These are phyloP conservation scores for Paratrypauchen microcephalus DNA, from an alignment of 2,797 vertebrate genomes.

Conservation along the genomic window DNA sequence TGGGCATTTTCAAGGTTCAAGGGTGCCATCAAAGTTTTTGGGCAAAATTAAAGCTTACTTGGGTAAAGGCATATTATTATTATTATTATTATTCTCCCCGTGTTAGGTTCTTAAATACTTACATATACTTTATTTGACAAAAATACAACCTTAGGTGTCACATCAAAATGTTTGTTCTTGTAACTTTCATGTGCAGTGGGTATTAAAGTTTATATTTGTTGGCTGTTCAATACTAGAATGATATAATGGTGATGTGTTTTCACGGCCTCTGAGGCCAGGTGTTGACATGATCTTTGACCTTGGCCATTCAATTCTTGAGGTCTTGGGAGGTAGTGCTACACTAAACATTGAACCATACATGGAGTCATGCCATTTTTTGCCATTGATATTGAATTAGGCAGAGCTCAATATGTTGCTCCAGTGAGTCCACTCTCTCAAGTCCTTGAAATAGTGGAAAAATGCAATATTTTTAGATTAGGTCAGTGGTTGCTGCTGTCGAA, in stretches of 20 bases:
- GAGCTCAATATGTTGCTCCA: neutral
- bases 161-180: neutral
- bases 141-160: neutral
- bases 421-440: constrained; percentile 1
- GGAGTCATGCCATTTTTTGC: neutral
- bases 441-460: neutral
- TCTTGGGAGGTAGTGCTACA: neutral
- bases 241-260: constrained; percentile 3
- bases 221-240: neutral
- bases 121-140: neutral
- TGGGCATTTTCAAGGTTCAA: neutral
- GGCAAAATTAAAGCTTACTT: constrained; percentile 6
- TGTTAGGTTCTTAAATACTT: neutral
- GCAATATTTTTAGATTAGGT: neutral
- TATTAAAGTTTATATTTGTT: neutral
- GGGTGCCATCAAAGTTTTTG: neutral
- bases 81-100: neutral
- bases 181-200: neutral
- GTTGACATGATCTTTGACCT: constrained; percentile 3
- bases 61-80: neutral
- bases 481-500: constrained; percentile 22
- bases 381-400: neutral
- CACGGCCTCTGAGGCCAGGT: neutral
- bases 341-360: constrained; percentile 13
- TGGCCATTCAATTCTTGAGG: neutral